These are phyloP conservation scores for Drepana falcataria DNA, from an alignment of 2,888 invertebrate genomes.

Conservation along the genomic window DNA sequence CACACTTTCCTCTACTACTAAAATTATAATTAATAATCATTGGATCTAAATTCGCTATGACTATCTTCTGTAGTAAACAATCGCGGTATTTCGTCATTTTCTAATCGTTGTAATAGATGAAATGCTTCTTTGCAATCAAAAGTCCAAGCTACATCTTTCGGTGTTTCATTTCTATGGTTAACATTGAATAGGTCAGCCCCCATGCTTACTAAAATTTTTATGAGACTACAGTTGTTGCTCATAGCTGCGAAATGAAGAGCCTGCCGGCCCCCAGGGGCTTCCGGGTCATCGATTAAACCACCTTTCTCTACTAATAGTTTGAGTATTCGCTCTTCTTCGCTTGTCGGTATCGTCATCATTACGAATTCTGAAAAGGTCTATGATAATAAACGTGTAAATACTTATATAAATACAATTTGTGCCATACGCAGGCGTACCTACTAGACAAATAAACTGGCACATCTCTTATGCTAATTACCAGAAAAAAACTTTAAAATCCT, in stretches of 20 bases:
- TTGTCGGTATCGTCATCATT: constrained; percentile 55
- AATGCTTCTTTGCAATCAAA: constrained; percentile 48
- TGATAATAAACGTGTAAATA: background rate
- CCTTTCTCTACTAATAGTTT: constrained; percentile 50
- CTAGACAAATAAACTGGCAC: background rate
- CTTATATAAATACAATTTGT: too few species aligned
- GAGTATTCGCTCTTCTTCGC: constrained; percentile 54
- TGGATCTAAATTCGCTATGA: background rate
- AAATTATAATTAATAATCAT: background rate
- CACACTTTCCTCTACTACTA: too few species aligned
- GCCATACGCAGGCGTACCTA: background rate
- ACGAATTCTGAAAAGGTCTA: constrained; percentile 47
- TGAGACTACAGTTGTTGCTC: constrained; percentile 58
- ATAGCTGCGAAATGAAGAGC: constrained; percentile 74
- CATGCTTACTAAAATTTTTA: constrained; percentile 43
- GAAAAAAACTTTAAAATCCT: too few species aligned
- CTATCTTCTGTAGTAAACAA: background rate
- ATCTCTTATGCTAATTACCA: too few species aligned
- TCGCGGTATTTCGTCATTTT: constrained; percentile 9
- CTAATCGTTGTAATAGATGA: constrained; percentile 28
- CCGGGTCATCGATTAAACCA: constrained; percentile 48
- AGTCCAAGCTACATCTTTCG: constrained; percentile 51
- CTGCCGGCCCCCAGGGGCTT: constrained; percentile 60
- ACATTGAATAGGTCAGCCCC: constrained; percentile 48
- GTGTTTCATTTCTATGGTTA: constrained; percentile 58